Percentiles rank a stretch among this genome's conserved stretches.
These are phyloP conservation scores for Hesperia comma DNA, from an alignment of 2,888 invertebrate genomes.

Conservation along the genomic window DNA sequence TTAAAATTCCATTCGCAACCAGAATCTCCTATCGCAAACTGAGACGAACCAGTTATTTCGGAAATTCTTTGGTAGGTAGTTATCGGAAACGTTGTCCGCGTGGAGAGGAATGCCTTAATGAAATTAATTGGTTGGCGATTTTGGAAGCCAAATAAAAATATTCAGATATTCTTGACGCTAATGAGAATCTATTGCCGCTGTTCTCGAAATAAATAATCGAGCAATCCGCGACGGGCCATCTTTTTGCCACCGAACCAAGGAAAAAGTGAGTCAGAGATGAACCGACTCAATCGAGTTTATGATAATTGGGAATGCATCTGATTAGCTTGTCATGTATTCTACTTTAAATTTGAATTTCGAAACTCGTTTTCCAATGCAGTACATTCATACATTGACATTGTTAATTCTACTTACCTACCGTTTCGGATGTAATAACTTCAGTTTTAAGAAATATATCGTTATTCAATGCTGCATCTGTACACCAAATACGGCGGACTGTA, in stretches of 20 bases:
- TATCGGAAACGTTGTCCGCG: constrained; percentile 67
- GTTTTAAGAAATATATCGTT: constrained; percentile 30
- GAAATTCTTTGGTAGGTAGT: constrained; percentile 68
- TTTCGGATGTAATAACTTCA: constrained; percentile 2
- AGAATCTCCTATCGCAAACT: constrained; percentile 55
- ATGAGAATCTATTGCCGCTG: constrained; percentile 68
- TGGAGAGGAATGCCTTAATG: constrained; percentile 76
- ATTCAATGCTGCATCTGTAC: constrained; percentile 25
- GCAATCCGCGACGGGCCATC: constrained; percentile 17
- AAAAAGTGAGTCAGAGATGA: constrained; percentile 24
- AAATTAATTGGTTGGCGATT: constrained; percentile 76
- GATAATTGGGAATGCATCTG: constrained; percentile 30
- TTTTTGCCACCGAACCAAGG: constrained; percentile 23
- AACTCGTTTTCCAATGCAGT: neutral
- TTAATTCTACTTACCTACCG: constrained; percentile 7
- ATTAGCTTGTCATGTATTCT: constrained; percentile 16
- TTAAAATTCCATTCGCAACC: constrained; percentile 75
- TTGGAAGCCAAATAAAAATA: constrained; percentile 67
- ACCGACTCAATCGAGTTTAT: constrained; percentile 29
- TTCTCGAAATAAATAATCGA: constrained; percentile 41
- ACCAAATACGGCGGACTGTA: constrained; percentile 34
- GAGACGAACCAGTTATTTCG: constrained; percentile 57
- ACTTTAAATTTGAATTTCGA: constrained; percentile 2
- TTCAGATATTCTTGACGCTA: constrained; percentile 65
- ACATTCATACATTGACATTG: neutral